These are phyloP conservation scores for Drosophila meridiana DNA, from an alignment of 2,888 invertebrate genomes.

Conservation along the genomic window DNA sequence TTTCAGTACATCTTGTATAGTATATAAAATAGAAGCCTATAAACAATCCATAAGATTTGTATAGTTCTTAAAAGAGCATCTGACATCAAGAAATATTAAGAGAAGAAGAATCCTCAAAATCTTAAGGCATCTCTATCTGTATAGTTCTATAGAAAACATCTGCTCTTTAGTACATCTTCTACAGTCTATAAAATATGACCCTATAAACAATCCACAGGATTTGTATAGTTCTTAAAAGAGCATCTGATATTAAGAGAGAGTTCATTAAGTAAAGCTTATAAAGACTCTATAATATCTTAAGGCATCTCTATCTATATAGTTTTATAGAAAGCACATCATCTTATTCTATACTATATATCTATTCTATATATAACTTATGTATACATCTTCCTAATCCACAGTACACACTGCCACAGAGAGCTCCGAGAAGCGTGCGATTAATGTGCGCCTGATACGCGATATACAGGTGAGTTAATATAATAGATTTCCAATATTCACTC, in stretches of 20 bases:
- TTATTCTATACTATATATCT: neutral
- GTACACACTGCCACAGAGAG: constrained; percentile 86
- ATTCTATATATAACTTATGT: neutral
- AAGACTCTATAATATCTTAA: neutral
- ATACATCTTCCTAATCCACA: constrained; percentile 3
- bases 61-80: too few species aligned
- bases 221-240: too few species aligned
- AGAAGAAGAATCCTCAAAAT: neutral
- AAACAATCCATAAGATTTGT: too few species aligned
- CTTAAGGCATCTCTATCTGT: neutral
- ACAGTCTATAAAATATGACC: too few species aligned
- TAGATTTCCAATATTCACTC: too few species aligned
- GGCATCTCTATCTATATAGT: neutral
- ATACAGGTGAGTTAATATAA: constrained; percentile 83
- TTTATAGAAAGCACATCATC: neutral
- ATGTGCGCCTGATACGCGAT: constrained; percentile 85
- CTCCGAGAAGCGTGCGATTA: constrained; percentile 85
- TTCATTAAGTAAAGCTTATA: neutral
- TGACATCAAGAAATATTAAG: too few species aligned
- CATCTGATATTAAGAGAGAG: neutral
- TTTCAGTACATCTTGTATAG: too few species aligned
- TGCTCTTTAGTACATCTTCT: too few species aligned
- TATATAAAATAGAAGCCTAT: too few species aligned
- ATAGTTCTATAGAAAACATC: neutral
- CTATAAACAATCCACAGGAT: too few species aligned